A percentile compares a stretch with the other conserved stretches of the same genome.
Evolutionary conservation across 2,113 vertebrate genomes (phyloP).

Genomic region (Pyxicephalus adspersus): DNA sequence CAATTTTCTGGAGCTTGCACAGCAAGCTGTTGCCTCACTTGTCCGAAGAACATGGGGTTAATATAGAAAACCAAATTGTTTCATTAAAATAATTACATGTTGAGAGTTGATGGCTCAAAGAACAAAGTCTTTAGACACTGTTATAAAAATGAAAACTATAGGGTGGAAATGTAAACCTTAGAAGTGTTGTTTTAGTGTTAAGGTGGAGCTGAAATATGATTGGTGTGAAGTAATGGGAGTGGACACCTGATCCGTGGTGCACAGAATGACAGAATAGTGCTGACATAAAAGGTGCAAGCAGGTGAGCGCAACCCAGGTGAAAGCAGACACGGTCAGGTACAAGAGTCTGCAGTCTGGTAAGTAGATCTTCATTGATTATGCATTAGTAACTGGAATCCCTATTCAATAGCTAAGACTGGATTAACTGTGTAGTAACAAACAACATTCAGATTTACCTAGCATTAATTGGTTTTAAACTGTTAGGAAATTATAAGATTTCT

Average conservation of each 20-base stretch:
- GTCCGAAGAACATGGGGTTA: constrained; percentile 55
- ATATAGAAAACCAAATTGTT: constrained; percentile 58
- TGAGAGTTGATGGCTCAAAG: constrained; percentile 54
- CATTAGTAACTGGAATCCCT: not conserved
- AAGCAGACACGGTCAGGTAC: constrained; percentile 58
- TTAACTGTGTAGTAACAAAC: not conserved
- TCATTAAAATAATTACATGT: constrained; percentile 59
- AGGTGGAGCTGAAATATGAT: constrained; percentile 62
- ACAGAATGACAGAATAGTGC: constrained; percentile 41
- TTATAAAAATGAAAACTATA: constrained; percentile 46
- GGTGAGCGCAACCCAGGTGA: constrained; percentile 56
- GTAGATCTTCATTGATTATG: constrained; percentile 38
- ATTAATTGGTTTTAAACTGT: not conserved
- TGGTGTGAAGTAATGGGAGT: constrained; percentile 59
- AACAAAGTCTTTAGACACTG: constrained; percentile 50
- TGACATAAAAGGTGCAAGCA: constrained; percentile 39
- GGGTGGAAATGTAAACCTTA: constrained; percentile 30
- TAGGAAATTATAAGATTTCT: not conserved
- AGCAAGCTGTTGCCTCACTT: not conserved
- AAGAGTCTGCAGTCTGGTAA: not conserved
- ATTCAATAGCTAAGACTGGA: not conserved
- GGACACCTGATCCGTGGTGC: constrained; percentile 51
- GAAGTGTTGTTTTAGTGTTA: constrained; percentile 51
- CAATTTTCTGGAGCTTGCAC: not conserved
- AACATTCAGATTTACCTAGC: not conserved